Percentiles rank a stretch among this genome's conserved stretches.
Evolutionary conservation across 2,113 vertebrate genomes (phyloP).

Genomic region (Hippocampus comes): DNA sequence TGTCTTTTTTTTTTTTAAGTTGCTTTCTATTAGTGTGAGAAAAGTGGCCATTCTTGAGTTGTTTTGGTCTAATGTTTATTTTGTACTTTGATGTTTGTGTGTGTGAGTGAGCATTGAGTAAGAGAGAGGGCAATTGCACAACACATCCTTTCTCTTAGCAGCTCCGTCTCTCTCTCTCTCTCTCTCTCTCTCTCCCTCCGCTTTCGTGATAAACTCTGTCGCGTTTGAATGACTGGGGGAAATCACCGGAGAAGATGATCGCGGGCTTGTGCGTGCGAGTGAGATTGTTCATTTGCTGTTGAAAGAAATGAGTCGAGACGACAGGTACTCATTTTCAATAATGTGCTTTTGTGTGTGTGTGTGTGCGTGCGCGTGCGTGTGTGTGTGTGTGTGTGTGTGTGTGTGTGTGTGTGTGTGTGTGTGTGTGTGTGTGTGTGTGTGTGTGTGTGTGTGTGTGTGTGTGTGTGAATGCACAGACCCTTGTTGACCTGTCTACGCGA

Average conservation of each 20-base stretch:
- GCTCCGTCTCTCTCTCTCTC: slow-evolving; percentile 66
- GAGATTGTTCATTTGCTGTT: slow-evolving; percentile 58
- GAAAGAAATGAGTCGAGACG: slow-evolving; percentile 63
- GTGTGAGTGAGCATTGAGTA: slow-evolving; percentile 6
- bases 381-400: slow-evolving; percentile 54
- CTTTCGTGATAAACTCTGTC: slow-evolving; percentile 47
- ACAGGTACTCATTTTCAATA: slow-evolving; percentile 69
- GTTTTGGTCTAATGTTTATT: slow-evolving; percentile 59
- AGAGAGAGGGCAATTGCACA: slow-evolving; percentile 69
- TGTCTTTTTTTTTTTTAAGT: slow-evolving; percentile 51
- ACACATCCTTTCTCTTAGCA: slow-evolving; percentile 76
- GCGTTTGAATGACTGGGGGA: slow-evolving; percentile 31
- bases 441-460: no score
- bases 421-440: no score
- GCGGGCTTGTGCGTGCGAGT: slow-evolving; percentile 6
- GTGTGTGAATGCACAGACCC: not conserved
- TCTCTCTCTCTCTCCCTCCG: slow-evolving; percentile 63
- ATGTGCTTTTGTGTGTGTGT: slow-evolving; percentile 50
- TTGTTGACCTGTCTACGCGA: not conserved
- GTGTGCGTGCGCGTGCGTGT: no score
- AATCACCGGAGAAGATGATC: slow-evolving; percentile 53
- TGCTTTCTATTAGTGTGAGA: slow-evolving; percentile 74
- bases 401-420: no score
- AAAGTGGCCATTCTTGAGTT: slow-evolving; percentile 73
- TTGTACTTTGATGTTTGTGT: slow-evolving; percentile 63